phyloP scores from a whole-genome alignment of 2,888 invertebrate genomes.

The Orthosia cruda region DNA sequence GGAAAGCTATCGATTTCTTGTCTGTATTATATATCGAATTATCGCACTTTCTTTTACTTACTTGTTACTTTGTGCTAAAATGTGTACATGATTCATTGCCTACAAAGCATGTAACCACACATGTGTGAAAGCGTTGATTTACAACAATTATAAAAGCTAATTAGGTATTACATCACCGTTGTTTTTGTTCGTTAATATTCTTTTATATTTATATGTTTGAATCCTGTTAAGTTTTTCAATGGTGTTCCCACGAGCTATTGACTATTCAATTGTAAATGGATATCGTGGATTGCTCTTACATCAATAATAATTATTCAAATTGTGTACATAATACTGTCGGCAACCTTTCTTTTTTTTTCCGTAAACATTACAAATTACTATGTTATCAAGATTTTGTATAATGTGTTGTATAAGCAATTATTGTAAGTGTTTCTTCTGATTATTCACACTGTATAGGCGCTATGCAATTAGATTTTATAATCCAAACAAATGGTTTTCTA shows the following conservation, averaged over 20 bases:
- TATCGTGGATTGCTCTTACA: slow-evolving; percentile 73
- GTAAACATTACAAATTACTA: slow-evolving; percentile 69
- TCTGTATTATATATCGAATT: slow-evolving; percentile 67
- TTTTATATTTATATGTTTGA: slow-evolving; percentile 61
- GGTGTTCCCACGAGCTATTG: slow-evolving; percentile 83
- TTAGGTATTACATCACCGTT: slow-evolving; percentile 69
- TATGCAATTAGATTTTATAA: slow-evolving; percentile 32
- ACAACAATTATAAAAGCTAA: slow-evolving; percentile 62
- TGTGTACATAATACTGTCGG: slow-evolving; percentile 75
- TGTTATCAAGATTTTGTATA: slow-evolving; percentile 74
- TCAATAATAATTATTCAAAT: slow-evolving; percentile 84
- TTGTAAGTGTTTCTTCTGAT: slow-evolving; percentile 50
- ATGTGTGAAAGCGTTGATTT: slow-evolving; percentile 63
- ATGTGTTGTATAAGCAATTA: slow-evolving; percentile 57
- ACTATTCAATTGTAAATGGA: slow-evolving; percentile 81
- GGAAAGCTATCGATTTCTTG: slow-evolving; percentile 76
- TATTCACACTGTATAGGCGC: slow-evolving; percentile 44
- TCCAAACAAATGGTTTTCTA: not conserved
- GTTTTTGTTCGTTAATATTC: slow-evolving; percentile 73
- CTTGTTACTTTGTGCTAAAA: slow-evolving; percentile 29
- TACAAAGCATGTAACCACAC: slow-evolving; percentile 38
- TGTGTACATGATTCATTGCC: slow-evolving; percentile 39
- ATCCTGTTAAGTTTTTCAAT: slow-evolving; percentile 78
- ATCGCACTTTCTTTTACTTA: slow-evolving; percentile 52
- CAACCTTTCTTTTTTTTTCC: slow-evolving; percentile 79